A percentile compares a stretch with the other conserved stretches of the same genome.
phyloP scores from a whole-genome alignment of 2,888 invertebrate species.

The Drosophila colorata region DNA sequence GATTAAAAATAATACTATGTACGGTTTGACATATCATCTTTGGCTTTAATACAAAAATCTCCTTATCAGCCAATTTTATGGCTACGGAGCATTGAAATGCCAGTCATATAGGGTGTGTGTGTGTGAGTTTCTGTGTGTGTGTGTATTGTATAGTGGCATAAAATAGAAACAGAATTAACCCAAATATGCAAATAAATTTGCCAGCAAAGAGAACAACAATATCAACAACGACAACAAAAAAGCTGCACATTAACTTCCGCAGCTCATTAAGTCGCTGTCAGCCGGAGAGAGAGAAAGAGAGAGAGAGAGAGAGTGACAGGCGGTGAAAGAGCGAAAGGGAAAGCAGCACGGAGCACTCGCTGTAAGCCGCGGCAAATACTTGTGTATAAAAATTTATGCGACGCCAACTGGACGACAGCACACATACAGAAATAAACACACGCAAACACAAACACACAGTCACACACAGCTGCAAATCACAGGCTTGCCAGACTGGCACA shows the following conservation, averaged over 20 bases:
- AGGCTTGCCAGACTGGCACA: constrained; percentile 32
- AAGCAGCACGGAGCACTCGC: constrained; percentile 17
- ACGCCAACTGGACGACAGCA: constrained; percentile 78
- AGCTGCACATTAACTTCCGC: constrained; percentile 80
- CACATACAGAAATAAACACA: constrained; percentile 21
- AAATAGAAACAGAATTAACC: constrained; percentile 70
- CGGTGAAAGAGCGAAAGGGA: constrained; percentile 4
- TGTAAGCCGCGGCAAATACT: constrained; percentile 59
- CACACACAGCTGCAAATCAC: constrained; percentile 18
- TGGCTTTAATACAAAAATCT: neutral
- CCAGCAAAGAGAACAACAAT: constrained; percentile 50
- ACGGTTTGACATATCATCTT: too few relatives aligned
- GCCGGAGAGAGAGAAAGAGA: constrained; percentile 8
- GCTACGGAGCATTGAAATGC: constrained; percentile 34
- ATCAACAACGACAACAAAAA: constrained; percentile 52
- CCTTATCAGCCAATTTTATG: neutral
- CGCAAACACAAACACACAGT: constrained; percentile 21
- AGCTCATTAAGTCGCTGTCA: constrained; percentile 81
- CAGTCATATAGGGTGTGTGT: constrained; percentile 43
- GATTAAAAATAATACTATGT: neutral
- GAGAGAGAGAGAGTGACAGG: neutral
- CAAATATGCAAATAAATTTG: constrained; percentile 79
- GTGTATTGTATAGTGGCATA: constrained; percentile 18
- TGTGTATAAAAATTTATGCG: constrained; percentile 74
- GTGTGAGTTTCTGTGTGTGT: neutral